Percentiles rank a stretch among this genome's conserved stretches.
phyloP scores from a whole-genome alignment of 2,888 invertebrate species.

The Morpho achilles region DNA sequence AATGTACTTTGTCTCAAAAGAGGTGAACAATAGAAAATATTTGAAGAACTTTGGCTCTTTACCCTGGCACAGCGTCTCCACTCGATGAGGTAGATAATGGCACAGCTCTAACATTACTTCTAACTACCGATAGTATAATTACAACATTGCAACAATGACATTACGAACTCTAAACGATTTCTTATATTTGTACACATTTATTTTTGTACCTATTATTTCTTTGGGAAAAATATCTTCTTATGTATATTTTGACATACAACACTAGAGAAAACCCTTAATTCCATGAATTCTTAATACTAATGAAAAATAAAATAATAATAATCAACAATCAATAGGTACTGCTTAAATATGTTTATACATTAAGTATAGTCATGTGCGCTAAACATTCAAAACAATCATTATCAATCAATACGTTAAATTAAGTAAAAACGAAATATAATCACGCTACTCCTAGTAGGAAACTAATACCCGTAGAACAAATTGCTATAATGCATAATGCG shows the following conservation, averaged over 20 bases:
- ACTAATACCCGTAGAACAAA: slow-evolving; percentile 80
- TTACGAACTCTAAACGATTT: slow-evolving; percentile 61
- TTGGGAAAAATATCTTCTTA: slow-evolving; percentile 68
- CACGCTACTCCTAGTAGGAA: slow-evolving; percentile 75
- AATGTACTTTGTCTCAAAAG: slow-evolving; percentile 46
- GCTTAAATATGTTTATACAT: slow-evolving; percentile 50
- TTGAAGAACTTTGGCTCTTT: slow-evolving; percentile 69
- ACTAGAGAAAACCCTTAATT: slow-evolving; percentile 55
- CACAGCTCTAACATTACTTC: slow-evolving; percentile 57
- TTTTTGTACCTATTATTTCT: slow-evolving; percentile 78
- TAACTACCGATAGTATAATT: slow-evolving; percentile 59
- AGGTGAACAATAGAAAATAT: slow-evolving; percentile 61
- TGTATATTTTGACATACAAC: slow-evolving; percentile 35
- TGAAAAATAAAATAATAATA: slow-evolving; percentile 74
- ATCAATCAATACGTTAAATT: slow-evolving; percentile 36
- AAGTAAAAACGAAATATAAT: slow-evolving; percentile 65
- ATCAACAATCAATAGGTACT: slow-evolving; percentile 65
- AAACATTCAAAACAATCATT: slow-evolving; percentile 54
- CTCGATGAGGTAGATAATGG: slow-evolving; percentile 73
- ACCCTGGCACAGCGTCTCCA: slow-evolving; percentile 61
- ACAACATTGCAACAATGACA: slow-evolving; percentile 72
- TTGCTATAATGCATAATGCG: slow-evolving; percentile 56
- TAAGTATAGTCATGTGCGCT: slow-evolving; percentile 59
- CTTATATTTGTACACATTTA: slow-evolving; percentile 73
- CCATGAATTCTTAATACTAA: slow-evolving; percentile 53